Percentiles rank a stretch among this genome's conserved stretches.
phyloP scores from a whole-genome alignment of 2,888 invertebrate genomes.

The Axea sp. region DNA sequence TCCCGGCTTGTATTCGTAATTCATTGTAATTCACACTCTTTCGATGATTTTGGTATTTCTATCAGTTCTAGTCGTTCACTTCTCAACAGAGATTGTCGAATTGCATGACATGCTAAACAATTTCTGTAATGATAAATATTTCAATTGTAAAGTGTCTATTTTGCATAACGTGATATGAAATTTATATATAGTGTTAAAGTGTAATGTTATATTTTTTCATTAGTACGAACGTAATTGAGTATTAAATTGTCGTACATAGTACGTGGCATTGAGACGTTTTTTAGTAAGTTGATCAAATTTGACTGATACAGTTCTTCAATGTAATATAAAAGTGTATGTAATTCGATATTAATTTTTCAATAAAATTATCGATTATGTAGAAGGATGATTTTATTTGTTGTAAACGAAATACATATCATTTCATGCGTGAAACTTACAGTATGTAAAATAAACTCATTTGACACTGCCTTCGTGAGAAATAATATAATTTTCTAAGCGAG shows the following conservation, averaged over 20 bases:
- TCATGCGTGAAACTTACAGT: conserved; percentile 5
- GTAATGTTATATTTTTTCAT: conserved; percentile 44
- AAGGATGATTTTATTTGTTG: conserved; percentile 15
- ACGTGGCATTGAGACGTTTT: conserved; percentile 40
- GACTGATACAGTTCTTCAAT: conserved; percentile 25
- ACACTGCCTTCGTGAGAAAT: conserved; percentile 28
- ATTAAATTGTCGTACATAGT: too few relatives aligned
- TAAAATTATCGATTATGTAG: conserved; percentile 24
- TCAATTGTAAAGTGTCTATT: conserved; percentile 48
- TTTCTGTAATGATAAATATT: conserved; percentile 15
- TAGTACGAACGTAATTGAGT: conserved; percentile 11
- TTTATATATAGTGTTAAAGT: conserved; percentile 28
- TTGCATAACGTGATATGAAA: conserved; percentile 35
- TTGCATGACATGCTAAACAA: background rate
- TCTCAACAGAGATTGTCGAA: conserved; percentile 1
- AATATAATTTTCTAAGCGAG: conserved; percentile 12
- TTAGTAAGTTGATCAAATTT: conserved; percentile 17
- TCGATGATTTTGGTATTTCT: conserved; percentile 29
- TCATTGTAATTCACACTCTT: conserved; percentile 16
- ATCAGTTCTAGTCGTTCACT: conserved; percentile 44
- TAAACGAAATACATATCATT: conserved; percentile 37
- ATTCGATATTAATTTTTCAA: conserved; percentile 39
- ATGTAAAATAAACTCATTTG: conserved; percentile 8
- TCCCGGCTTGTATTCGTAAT: conserved; percentile 28
- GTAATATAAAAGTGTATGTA: conserved; percentile 38